Evolutionary conservation across 2,797 vertebrate species (phyloP).

Genomic region (Rhinella marina): DNA sequence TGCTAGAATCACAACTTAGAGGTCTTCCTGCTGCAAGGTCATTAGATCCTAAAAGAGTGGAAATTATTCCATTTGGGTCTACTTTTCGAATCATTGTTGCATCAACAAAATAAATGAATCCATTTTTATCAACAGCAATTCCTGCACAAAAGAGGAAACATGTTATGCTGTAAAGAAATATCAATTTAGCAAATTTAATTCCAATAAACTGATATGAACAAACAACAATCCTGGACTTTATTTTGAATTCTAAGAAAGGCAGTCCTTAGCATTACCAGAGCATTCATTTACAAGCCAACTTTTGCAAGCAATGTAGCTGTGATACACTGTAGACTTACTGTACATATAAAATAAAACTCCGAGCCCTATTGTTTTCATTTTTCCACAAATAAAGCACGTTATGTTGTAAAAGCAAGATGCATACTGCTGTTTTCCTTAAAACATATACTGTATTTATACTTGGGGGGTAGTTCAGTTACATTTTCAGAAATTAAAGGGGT

Average conservation of each 20-base stretch:
- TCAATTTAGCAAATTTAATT: not conserved
- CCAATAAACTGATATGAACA: not conserved
- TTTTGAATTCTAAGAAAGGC: not conserved
- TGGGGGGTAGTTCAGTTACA: no score
- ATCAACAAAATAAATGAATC: conserved; percentile 97
- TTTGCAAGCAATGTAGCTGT: not conserved
- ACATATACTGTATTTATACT: no score
- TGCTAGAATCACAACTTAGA: conserved; percentile 96
- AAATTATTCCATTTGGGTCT: conserved; percentile 98
- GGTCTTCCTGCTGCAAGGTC: conserved; percentile 85
- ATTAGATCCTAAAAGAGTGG: conserved; percentile 94
- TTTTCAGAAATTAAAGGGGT: no score
- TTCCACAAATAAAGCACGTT: not conserved
- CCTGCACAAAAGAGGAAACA: conserved; percentile 73
- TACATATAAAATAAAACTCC: not conserved
- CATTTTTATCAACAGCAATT: conserved; percentile 96
- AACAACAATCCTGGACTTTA: not conserved
- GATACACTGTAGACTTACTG: not conserved
- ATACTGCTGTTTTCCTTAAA: not conserved
- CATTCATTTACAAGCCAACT: not conserved
- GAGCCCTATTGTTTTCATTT: not conserved
- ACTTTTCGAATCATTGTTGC: conserved; percentile 99
- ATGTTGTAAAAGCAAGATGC: not conserved
- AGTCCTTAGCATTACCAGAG: not conserved
- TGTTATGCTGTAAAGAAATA: not conserved